phyloP scores from a whole-genome alignment of 2,797 vertebrate species.

The Hyperoplus lanceolatus region DNA sequence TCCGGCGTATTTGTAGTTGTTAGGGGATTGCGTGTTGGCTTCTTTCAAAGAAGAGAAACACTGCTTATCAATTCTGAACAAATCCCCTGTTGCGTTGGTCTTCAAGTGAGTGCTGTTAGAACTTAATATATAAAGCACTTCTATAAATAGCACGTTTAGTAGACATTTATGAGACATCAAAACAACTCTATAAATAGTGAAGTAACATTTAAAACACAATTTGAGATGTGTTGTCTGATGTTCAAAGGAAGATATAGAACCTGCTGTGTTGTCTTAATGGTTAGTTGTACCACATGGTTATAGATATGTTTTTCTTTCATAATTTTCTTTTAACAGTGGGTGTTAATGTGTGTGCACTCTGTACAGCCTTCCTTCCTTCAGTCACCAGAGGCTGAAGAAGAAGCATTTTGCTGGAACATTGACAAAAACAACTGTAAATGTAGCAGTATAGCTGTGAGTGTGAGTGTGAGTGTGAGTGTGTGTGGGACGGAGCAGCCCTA shows the following conservation, averaged over 20 bases:
- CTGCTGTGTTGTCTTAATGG: constrained; percentile 6
- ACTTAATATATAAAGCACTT: constrained; percentile 2
- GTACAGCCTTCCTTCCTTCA: constrained; percentile 12
- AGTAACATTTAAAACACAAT: constrained; percentile 1
- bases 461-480: too few species aligned
- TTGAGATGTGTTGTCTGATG: constrained; percentile 5
- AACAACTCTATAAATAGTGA: not conserved
- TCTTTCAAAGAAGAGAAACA: constrained; percentile 49
- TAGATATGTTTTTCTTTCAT: not conserved
- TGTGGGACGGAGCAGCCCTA: constrained; percentile 22
- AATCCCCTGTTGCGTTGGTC: constrained; percentile 22
- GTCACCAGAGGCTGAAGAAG: constrained; percentile 3
- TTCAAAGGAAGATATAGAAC: constrained; percentile 17
- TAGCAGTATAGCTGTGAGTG: constrained; percentile 13
- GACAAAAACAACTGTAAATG: constrained; percentile 46
- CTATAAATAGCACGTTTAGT: constrained; percentile 9
- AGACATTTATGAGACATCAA: constrained; percentile 5
- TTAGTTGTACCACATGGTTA: not conserved
- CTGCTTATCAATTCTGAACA: constrained; percentile 32
- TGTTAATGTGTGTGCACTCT: constrained; percentile 31
- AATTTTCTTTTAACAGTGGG: not conserved
- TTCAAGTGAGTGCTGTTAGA: constrained; percentile 32
- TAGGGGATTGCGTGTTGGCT: constrained; percentile 22
- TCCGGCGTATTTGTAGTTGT: constrained; percentile 56
- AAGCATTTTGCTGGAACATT: constrained; percentile 23